Base-by-base conservation (phyloP, 2,888 invertebrate species). In the Sthenelais limicola region DNA sequence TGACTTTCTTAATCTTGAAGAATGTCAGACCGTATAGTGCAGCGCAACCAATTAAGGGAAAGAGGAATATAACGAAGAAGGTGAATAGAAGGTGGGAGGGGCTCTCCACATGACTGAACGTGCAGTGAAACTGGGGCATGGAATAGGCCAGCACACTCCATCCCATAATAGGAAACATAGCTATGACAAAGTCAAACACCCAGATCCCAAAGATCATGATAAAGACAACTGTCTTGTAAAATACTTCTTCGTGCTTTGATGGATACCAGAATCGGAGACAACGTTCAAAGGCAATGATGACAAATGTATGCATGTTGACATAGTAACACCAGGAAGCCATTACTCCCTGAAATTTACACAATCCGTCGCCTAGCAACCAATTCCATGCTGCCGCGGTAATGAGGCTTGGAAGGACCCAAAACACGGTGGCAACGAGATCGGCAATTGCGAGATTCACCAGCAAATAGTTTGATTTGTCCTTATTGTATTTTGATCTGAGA, bases 311-410 rank as follows among this genome's bases (percentile, higher is more conserved):
- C 54, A 78, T 77, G 71, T 79, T 81, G 32, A 81, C 70, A 9
- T 77, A 38, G 43, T 77, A 72, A 71, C 77, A 79, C 30, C 81
- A 78, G 18, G 73, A 70, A 75, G 77, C 77, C 30, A 80, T 51
- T 58, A 76, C 77, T 9, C 79, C 80, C 54, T 82, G 81, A 35
- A 78, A 33, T 4, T 77, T 68, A 62, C 83, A 83, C 3, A 81
- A 58, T 28, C 68, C 56, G 51, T 76, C 73, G 5, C 80, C 73
- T 7, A 79, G 71, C 9, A 52, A 33, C 80, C 80, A 80, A n/a
- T 54, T 68, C 24, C 75, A 78, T n/a, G 68, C 54, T 1, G 76
- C 38, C 7, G 79, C 75, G 7, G 77, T 74, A 0, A 81, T 30
- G 3, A 74, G 71, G 9, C 80, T 71, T 7, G 78, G 75, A 0